Base-by-base conservation (phyloP, 2,888 invertebrate species). In the Lycophotia porphyrea region DNA sequence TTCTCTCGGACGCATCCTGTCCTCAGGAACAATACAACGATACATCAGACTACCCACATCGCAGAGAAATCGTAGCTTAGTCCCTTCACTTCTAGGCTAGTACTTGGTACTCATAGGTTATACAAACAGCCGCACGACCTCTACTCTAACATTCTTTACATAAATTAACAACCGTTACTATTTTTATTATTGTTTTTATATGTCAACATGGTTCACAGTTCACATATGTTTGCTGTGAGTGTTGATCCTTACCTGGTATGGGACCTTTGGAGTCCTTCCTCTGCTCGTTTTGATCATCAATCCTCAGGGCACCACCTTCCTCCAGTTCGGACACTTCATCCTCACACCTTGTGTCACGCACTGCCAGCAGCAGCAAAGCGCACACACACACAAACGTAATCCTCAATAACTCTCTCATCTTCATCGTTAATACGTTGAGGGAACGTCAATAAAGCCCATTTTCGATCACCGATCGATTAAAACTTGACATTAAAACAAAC, bases 361-460 rank as follows among this genome's bases (percentile, higher is more conserved):
- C 85, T 86, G 95, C 90, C 84, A 95, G 80, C 52, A 95, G 80
- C 52, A 87, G 90, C 83, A 93, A 88, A 87, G 91, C 94, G 90
- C 93, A 95, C 90, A 93, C 89, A 93, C 93, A 95, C 90, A 96
- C 92, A 89, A 95, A 87, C 82, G 91, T 90, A 92, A 95, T 94
- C 93, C 93, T 94, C 89, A 94, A 77, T 84, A 94, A 90, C 92
- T 92, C 94, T 89, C 94, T 93, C 96, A 96, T 96, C 93, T 94
- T 96, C 92, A 90, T 91, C 82, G 90, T 92, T 90, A 90, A 89
- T 89, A 87, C 87, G 89, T 89, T 87, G 85, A 87, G 76, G 81
- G 80, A 90, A 90, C 86, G 92, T 94, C 91, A 90, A 84, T 81
- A 81, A 82, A 83, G 74, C 85, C 92, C 95, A 95, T 95, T 96